Evolutionary conservation across 30 jellyfish, hydroid and myxozoan species (phyloP), one percentile per base, ranked within the genome.

Genomic region (Mastigias papua): DNA sequence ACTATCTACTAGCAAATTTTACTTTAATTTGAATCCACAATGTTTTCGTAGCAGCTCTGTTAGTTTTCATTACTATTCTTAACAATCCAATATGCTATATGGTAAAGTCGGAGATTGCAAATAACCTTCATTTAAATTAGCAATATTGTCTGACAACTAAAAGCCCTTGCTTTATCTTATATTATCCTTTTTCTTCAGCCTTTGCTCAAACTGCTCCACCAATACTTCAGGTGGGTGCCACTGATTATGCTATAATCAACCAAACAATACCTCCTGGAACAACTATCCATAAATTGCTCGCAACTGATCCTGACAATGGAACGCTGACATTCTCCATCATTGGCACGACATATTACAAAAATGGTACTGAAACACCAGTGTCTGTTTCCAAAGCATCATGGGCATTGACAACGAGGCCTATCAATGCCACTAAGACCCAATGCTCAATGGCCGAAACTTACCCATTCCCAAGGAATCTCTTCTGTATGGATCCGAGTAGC

Each of bases 401-500:
- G 94, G 94, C 88, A 0, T 48, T 85, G 4, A 50, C 1, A 2
- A 58, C 27, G 35, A 48, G 16, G 23, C 88, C 94, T 0, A 42
- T 1, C 11, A 6, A 20, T 28, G 61, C 34, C 0, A 7, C 37
- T 63, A 20, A 27, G 2, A 32, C 46, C 67, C 74, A 74, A 23
- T 85, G 94, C 83, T 19, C 26, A 13, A 1, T 46, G 35, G 88
- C 94, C 1, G 94, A 72, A 42, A 20, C 83, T 22, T 73, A 72
- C 33, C 82, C 88, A 5, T 85, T 72, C 33, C 94, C 94, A 33
- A 85, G 94, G 69, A 85, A 85, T 85, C 77, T 85, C 16, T 85
- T 85, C 30, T 85, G 94, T 65, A 85, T 85, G 76, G 83, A 58
- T 21, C 88, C 94, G 0, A 65, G 10, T n/a, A 35, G 50, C 69